Percentiles rank a stretch among this genome's conserved stretches.
phyloP scores from a whole-genome alignment of 2,797 vertebrate genomes.

The Hypotaenidia philippensis region DNA sequence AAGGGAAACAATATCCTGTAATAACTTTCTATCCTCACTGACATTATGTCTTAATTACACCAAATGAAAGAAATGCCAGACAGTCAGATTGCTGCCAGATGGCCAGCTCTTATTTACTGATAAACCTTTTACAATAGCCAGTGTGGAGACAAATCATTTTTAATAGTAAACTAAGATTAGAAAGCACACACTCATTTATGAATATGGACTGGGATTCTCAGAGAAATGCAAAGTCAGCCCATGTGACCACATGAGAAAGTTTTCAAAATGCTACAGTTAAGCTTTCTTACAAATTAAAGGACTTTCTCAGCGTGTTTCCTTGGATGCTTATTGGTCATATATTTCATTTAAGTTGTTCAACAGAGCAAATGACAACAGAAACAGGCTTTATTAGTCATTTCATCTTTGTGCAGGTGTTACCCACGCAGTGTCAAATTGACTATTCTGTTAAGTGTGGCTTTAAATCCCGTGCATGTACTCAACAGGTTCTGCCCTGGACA shows the following conservation, averaged over 20 bases:
- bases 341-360: neutral
- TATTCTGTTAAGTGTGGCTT: neutral
- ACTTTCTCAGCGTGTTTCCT: neutral
- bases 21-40: constrained; percentile 77
- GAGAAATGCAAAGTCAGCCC: constrained; percentile 40
- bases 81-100: constrained; percentile 79
- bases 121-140: constrained; percentile 79
- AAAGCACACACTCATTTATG: constrained; percentile 31
- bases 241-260: neutral
- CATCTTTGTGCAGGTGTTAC: neutral
- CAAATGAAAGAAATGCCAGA: constrained; percentile 75
- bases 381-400: neutral
- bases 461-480: neutral
- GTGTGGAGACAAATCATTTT: constrained; percentile 59
- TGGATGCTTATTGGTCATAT: neutral
- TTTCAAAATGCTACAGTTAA: neutral
- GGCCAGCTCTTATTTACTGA: constrained; percentile 78
- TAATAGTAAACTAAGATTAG: constrained; percentile 57
- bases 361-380: neutral
- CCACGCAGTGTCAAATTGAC: neutral
- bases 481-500: neutral
- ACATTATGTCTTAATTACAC: constrained; percentile 80
- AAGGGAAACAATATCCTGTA: constrained; percentile 79
- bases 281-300: neutral
- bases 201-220: constrained; percentile 14